These are phyloP conservation scores for Pentalonia nigronervosa DNA, from an alignment of 1,140 invertebrate genomes.

Conservation along the genomic window DNA sequence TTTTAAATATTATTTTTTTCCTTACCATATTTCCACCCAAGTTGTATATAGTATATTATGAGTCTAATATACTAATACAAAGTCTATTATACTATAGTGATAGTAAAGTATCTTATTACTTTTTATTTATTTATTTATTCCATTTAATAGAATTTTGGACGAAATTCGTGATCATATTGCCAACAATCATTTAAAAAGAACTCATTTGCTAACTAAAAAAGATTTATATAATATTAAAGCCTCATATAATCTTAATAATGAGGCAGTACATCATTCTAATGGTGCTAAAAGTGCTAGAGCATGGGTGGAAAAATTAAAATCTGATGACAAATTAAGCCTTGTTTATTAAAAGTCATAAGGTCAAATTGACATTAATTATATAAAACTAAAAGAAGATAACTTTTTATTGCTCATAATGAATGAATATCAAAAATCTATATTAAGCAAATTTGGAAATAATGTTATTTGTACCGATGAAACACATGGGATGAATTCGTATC, in stretches of 20 bases:
- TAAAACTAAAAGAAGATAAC: not conserved
- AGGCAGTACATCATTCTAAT: not conserved
- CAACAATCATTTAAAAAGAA: constrained; percentile 29
- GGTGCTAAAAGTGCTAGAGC: not conserved
- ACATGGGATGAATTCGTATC: constrained; percentile 11
- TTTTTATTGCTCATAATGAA: constrained; percentile 23
- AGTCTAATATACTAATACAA: not conserved
- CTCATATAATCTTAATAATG: constrained; percentile 35
- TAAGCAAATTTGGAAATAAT: constrained; percentile 13
- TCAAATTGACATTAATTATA: not conserved
- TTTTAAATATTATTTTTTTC: no score
- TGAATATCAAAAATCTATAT: not conserved
- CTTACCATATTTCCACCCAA: no score
- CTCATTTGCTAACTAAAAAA: constrained; percentile 45
- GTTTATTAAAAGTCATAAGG: not conserved
- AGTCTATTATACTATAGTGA: not conserved
- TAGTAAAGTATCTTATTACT: not conserved
- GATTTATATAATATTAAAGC: constrained; percentile 55
- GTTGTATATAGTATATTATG: no score
- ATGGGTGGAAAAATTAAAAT: not conserved
- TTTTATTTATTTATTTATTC: no score
- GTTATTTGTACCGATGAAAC: not conserved
- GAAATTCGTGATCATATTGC: not conserved
- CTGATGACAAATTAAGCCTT: not conserved
- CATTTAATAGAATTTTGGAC: not conserved